Base-by-base conservation (phyloP, 2,113 vertebrate species). In the Epinephelus lanceolatus region DNA sequence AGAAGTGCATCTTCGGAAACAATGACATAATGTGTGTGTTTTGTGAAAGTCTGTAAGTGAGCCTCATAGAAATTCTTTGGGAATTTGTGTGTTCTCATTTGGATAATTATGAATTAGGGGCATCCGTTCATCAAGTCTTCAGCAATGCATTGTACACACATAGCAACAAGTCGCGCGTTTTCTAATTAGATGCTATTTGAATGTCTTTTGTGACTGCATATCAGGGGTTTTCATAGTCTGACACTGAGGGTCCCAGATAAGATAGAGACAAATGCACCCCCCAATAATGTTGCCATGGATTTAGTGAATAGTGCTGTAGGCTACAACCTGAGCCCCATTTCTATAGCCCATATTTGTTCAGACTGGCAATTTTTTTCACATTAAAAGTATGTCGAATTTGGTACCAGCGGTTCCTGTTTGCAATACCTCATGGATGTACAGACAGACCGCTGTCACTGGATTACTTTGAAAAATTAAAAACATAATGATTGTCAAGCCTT, bases 1-100 rank as follows among this genome's bases (percentile, higher is more conserved):
- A 12, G 30, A 78, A 71, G 62, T 45, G 67, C 70, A 65, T 78
- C 55, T 81, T 55, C 37, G 33, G 56, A 81, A 84, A 81, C 33
- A 67, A 65, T 47, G 55, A 67, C 42, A 33, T 42, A 59, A 68
- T 1, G 6, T 68, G 37, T 66, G 47, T 65, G 57, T 51, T 4
- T 8, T 5, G 14, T 53, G 21, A 37, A 33, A 53, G 30, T 52
- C 56, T 80, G 47, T 49, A 52, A 77, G 45, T 60, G 30, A 86
- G 42, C 33, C 30, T 59, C 23, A 4, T 14, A 33, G 55, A 42
- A 63, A 23, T 70, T 82, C 51, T 70, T 55, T 33, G 25, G 65
- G 63, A 76, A 76, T 75, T 66, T 66, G n/a, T 74, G 47, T 63
- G 7, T 73, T 71, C 51, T 82, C 40, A 72, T 74, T 72, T 37